Percentiles rank a stretch among this genome's conserved stretches.
Conservation (phyloP, 1,140 invertebrate species). For the Drosophila albomicans region DNA sequence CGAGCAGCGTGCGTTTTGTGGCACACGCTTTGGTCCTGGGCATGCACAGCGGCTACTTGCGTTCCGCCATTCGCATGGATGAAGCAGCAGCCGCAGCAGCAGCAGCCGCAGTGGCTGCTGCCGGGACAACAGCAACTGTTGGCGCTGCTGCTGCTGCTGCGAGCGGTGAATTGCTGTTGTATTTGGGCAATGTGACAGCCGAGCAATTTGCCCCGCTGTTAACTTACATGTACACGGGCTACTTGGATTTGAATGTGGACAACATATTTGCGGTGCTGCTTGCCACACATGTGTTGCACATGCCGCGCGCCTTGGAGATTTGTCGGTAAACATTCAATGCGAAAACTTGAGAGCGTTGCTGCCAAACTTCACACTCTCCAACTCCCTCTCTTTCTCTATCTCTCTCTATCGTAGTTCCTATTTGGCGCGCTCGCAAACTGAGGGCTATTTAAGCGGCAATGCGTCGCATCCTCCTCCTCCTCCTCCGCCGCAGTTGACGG, state of each 20-base stretch:
- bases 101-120: not conserved
- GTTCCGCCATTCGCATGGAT: conserved; percentile 85
- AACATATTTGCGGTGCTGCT: conserved; percentile 91
- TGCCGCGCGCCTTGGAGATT: conserved; percentile 90
- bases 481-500: conserved; percentile 17
- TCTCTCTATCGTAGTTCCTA: conserved; percentile 70
- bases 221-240: conserved; percentile 92
- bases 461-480: conserved; percentile 7
- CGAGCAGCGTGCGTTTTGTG: conserved; percentile 87
- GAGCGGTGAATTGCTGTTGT: conserved; percentile 85
- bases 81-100: conserved; percentile 38
- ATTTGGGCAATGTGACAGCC: conserved; percentile 87
- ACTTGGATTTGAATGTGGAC: conserved; percentile 88
- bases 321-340: conserved; percentile 84
- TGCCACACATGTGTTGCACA: conserved; percentile 91
- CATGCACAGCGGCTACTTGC: conserved; percentile 90
- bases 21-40: conserved; percentile 89
- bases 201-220: conserved; percentile 90
- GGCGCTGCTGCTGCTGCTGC: conserved; percentile 37
- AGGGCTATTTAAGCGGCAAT: conserved; percentile 73
- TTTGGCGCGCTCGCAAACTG: conserved; percentile 84
- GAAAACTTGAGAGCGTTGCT: not conserved
- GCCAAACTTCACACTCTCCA: not conserved
- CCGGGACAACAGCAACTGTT: conserved; percentile 3
- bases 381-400: not conserved